Base-by-base conservation (phyloP, 2,888 invertebrate genomes). In the Idaea biselata region DNA sequence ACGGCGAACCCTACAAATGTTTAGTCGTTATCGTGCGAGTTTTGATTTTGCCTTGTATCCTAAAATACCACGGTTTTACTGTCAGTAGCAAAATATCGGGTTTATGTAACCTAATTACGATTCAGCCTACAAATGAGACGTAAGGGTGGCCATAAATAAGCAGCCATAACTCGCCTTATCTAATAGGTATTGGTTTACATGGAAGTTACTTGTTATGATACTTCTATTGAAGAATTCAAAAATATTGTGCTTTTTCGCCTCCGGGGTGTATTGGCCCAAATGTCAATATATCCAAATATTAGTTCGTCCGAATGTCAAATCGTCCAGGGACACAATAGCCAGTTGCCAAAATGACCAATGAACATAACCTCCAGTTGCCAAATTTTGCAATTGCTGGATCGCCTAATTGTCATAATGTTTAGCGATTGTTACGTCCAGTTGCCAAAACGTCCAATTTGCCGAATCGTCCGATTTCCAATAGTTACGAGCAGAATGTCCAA, bases 1-100 rank as follows among this genome's bases (percentile, higher is more conserved):
- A 82, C 79, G 76, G 74, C 73, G 80, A 77, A 79, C 79, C 81
- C 81, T 74, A 79, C 81, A 81, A 80, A 83, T 80, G 78, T 73
- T 73, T 73, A 68, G 73, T 79, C 79, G 82, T 82, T 84, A 85
- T 81, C 75, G 77, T 75, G 73, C 73, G 74, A 76, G 69, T 72
- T 79, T 78, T 80, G 78, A 80, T 81, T 79, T 74, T 72, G 66
- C 68, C 72, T 66, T 69, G 65, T 63, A 44, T 64, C 59, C 66
- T 63, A 70, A 65, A 67, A 74, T 69, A 74, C 68, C 63, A 69
- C 65, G 68, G 64, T 59, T 68, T 71, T 65, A 67, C 65, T 69
- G 67, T 61, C 67, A 64, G 63, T 63, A 61, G 60, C 64, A 44
- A 64, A 66, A 59, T 60, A 55, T 18, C 55, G 8, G 7, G 55